Conservation (phyloP, 2,797 vertebrate genomes). For the Carduelis carduelis region DNA sequence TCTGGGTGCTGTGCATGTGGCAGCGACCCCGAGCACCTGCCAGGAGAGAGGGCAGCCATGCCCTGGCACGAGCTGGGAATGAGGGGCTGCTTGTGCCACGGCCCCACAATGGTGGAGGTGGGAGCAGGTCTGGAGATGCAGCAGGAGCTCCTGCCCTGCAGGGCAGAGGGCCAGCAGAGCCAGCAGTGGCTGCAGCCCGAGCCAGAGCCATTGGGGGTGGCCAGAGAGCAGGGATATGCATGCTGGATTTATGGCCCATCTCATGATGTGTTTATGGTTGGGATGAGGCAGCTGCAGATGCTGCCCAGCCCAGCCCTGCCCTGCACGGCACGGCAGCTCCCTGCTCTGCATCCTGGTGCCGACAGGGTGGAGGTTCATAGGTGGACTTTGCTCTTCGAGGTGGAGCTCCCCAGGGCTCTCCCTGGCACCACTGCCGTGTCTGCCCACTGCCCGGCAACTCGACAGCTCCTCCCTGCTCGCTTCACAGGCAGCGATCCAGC, state of each 20-base stretch:
- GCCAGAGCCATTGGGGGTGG: not conserved
- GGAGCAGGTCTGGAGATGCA: not conserved
- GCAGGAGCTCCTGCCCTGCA: not conserved
- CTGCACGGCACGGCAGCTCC: accelerated
- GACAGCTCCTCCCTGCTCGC: not conserved
- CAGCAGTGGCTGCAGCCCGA: not conserved
- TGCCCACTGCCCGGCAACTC: not conserved
- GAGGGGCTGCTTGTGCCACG: not conserved
- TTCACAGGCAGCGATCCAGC: not conserved
- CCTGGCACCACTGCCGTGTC: not conserved
- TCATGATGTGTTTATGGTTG: conserved; percentile 10
- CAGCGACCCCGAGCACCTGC: accelerated
- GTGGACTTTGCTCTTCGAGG: conserved; percentile 18
- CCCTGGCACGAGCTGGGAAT: accelerated
- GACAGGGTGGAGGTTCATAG: not conserved
- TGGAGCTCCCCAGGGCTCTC: not conserved
- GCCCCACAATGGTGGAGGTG: accelerated
- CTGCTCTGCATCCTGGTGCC: not conserved
- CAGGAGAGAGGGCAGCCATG: not conserved
- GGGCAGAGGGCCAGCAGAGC: not conserved
- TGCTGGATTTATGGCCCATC: not conserved
- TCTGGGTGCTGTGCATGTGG: not conserved
- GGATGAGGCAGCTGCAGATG: not conserved
- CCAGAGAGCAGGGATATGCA: not conserved
- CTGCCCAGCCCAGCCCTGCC: conserved; percentile 22